These are phyloP conservation scores for Leucosticte australis DNA, from an alignment of 2,113 vertebrate genomes.

Conservation along the genomic window DNA sequence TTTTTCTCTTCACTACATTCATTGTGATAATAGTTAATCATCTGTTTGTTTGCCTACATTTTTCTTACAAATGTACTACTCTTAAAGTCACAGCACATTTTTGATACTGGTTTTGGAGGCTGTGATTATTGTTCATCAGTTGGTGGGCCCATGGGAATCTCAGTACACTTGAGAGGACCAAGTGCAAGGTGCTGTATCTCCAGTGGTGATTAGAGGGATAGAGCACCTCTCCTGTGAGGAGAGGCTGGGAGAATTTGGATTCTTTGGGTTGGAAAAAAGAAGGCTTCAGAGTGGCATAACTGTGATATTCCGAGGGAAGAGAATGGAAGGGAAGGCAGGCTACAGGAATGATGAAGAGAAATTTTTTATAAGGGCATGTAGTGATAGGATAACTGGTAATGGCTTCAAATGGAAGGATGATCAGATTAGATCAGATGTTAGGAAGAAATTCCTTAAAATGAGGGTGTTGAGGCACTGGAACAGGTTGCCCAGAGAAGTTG, in stretches of 20 bases:
- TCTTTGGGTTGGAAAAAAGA: background rate
- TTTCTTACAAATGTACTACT: background rate
- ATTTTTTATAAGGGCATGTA: background rate
- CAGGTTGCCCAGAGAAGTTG: background rate
- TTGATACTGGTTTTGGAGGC: background rate
- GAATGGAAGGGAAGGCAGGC: background rate
- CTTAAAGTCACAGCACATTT: background rate
- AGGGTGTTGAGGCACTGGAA: background rate
- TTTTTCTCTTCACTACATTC: background rate
- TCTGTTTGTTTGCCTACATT: background rate
- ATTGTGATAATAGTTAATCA: background rate
- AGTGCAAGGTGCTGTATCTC: background rate
- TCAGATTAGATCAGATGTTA: background rate
- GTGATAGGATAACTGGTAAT: background rate
- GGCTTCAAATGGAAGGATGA: background rate
- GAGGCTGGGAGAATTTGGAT: background rate
- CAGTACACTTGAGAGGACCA: background rate
- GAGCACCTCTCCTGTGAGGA: background rate
- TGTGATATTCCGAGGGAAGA: background rate
- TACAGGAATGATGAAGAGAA: background rate
- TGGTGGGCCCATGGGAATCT: background rate
- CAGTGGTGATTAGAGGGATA: background rate
- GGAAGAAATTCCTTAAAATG: background rate
- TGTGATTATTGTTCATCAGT: background rate
- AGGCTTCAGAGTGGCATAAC: background rate